A percentile compares a stretch with the other conserved stretches of the same genome.
Evolutionary conservation across 2,113 vertebrate species (phyloP).

Genomic region (Anarrhichthys ocellatus): DNA sequence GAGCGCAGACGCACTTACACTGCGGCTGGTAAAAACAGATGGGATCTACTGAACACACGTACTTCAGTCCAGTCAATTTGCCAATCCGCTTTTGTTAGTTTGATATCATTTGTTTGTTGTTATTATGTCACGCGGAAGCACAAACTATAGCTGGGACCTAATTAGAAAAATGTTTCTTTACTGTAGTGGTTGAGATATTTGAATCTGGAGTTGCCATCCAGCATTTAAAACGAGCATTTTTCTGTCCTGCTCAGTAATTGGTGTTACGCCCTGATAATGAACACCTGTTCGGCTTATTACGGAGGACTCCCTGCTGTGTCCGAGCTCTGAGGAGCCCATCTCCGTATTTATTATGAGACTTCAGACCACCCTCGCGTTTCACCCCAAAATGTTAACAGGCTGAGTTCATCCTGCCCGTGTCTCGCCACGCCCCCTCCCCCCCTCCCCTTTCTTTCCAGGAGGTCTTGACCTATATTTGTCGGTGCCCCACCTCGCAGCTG

Average conservation of each 20-base stretch:
- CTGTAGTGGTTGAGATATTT: not conserved
- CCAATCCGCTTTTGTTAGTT: not conserved
- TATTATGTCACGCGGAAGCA: not conserved
- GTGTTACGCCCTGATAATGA: not conserved
- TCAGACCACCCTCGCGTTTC: conserved; percentile 33
- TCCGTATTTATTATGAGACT: not conserved
- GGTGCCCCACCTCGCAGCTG: conserved; percentile 32
- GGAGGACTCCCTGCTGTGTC: not conserved
- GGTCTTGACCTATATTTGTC: conserved; percentile 78
- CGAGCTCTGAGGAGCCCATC: conserved; percentile 1
- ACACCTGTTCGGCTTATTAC: conserved; percentile 45
- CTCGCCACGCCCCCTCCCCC: conserved; percentile 32
- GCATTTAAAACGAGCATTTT: not conserved
- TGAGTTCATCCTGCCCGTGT: conserved; percentile 28
- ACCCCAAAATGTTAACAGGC: conserved; percentile 16
- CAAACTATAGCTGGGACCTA: not conserved
- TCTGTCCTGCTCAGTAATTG: not conserved
- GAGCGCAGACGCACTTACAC: conserved; percentile 29
- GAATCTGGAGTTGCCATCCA: not conserved
- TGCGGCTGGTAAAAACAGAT: not conserved
- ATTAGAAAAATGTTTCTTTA: not conserved
- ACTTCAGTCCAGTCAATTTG: no score
- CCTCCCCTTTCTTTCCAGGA: conserved; percentile 45
- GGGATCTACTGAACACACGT: not conserved
- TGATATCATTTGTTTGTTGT: not conserved